These are phyloP conservation scores for Torymus aiolomorphi DNA, from an alignment of 2,888 invertebrate genomes.

Conservation along the genomic window DNA sequence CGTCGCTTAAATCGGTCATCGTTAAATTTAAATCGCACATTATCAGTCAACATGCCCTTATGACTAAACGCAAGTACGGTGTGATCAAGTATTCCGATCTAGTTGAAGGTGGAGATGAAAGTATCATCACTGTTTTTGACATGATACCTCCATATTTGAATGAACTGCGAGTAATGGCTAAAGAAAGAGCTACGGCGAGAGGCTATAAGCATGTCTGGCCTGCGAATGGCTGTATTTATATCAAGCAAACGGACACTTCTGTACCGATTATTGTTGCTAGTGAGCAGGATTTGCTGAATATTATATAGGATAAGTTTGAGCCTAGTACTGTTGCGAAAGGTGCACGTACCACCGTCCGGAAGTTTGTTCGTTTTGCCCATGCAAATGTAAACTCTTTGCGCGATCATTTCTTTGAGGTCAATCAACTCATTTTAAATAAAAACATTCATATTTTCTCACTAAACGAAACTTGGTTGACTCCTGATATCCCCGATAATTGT, in stretches of 20 bases:
- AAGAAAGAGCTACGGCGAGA: not conserved
- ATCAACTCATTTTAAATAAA: not conserved
- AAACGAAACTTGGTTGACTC: too few relatives aligned
- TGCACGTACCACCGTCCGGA: not conserved
- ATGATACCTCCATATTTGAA: not conserved
- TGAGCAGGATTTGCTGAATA: not conserved
- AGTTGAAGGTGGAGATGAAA: too few relatives aligned
- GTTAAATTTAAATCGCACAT: too few relatives aligned
- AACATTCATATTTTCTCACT: not conserved
- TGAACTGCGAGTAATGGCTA: not conserved
- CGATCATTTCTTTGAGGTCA: not conserved
- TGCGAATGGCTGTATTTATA: not conserved
- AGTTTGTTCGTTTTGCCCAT: not conserved
- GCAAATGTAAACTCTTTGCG: not conserved
- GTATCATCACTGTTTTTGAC: too few relatives aligned
- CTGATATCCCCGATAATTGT: not conserved
- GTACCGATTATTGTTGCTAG: not conserved
- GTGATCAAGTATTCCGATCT: too few relatives aligned
- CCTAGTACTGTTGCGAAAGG: not conserved
- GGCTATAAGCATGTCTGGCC: too few relatives aligned
- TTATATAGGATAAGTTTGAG: not conserved
- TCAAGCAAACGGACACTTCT: not conserved
- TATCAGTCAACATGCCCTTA: too few relatives aligned
- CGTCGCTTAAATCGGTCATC: too few relatives aligned
- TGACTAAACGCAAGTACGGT: too few relatives aligned